Evolutionary conservation across 2,113 vertebrate species (phyloP).

Genomic region (Thamnophis sirtalis): DNA sequence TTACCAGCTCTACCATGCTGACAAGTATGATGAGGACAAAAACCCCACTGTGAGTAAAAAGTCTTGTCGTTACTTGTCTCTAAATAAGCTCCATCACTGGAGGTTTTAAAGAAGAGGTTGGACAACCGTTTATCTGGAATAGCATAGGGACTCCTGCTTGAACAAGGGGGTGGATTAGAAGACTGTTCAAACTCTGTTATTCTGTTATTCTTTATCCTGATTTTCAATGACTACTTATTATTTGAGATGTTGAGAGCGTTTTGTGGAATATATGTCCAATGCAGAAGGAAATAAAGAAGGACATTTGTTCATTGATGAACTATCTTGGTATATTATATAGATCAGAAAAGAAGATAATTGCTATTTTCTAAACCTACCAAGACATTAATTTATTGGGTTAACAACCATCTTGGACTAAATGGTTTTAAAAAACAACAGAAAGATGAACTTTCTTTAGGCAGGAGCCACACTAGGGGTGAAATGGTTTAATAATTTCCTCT

Average conservation of each 20-base stretch:
- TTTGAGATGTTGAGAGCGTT: not conserved
- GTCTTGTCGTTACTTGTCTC: not conserved
- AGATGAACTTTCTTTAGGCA: not conserved
- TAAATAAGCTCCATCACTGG: not conserved
- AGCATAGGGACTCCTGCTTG: not conserved
- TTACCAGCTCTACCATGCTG: conserved; percentile 68
- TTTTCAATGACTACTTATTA: not conserved
- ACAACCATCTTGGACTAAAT: not conserved
- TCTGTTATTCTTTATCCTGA: not conserved
- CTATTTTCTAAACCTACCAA: not conserved
- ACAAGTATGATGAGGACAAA: conserved; percentile 77
- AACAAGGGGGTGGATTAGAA: no score
- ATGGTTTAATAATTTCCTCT: not conserved
- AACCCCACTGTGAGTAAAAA: conserved; percentile 81
- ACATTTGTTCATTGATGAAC: not conserved
- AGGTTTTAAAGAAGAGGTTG: not conserved
- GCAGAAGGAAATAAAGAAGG: not conserved
- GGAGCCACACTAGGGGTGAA: not conserved
- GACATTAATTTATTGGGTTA: not conserved
- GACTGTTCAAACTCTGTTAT: not conserved
- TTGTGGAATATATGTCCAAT: not conserved
- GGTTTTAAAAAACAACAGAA: not conserved
- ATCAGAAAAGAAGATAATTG: not conserved
- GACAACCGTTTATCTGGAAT: not conserved
- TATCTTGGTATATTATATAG: not conserved